Evolutionary conservation across 2,113 vertebrate species (phyloP).

Genomic region (Forbesichthys papilliferus): DNA sequence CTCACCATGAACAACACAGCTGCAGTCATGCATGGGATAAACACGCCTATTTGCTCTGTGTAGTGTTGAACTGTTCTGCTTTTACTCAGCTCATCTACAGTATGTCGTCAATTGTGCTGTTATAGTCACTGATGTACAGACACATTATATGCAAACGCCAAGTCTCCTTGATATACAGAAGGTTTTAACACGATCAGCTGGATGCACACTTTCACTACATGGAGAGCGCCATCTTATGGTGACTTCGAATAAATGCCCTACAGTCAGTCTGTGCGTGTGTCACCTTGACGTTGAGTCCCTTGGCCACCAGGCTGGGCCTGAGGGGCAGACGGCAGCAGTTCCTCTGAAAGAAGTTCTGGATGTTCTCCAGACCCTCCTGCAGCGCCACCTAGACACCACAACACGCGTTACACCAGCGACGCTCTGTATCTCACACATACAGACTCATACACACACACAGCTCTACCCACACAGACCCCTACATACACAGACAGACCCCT

Average conservation of each 20-base stretch:
- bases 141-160: too few relatives aligned
- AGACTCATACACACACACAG: not conserved
- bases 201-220: too few relatives aligned
- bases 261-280: not conserved
- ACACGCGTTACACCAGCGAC: conserved; percentile 3
- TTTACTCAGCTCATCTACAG: too few relatives aligned
- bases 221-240: too few relatives aligned
- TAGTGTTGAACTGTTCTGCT: too few relatives aligned
- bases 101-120: too few relatives aligned
- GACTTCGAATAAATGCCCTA: too few relatives aligned
- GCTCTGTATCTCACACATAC: conserved; percentile 3
- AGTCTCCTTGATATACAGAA: too few relatives aligned
- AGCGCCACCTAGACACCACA: conserved; percentile 80
- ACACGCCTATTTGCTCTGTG: too few relatives aligned
- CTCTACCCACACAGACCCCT: conserved; percentile 7
- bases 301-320: conserved; percentile 91
- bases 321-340: conserved; percentile 90
- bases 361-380: conserved; percentile 90
- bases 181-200: too few relatives aligned
- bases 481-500: conserved; percentile 59
- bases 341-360: conserved; percentile 90
- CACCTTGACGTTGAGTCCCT: conserved; percentile 94
- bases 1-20: not conserved
- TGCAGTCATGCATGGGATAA: too few relatives aligned
- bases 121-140: too few relatives aligned